Evolutionary conservation across 92 coral and sea anemone species (phyloP).

Genomic region (Ricordea florida): DNA sequence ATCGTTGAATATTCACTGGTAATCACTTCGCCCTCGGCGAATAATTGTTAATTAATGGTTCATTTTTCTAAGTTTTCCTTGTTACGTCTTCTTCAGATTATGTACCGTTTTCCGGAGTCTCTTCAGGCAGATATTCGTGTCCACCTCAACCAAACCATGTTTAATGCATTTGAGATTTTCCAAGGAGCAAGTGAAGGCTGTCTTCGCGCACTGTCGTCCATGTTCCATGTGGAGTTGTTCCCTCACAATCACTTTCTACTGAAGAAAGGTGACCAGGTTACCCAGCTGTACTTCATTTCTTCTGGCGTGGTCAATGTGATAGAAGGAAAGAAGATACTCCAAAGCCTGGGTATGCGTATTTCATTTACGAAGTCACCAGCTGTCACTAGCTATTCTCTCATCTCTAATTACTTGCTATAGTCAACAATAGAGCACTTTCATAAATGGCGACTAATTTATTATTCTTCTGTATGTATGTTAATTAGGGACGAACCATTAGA

Average conservation of each 20-base stretch:
- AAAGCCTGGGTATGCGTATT: constrained; percentile 1
- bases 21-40: too few species aligned
- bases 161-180: constrained; percentile 71
- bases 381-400: too few species aligned
- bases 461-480: too few species aligned
- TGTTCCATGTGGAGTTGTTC: constrained; percentile 67
- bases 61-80: too few species aligned
- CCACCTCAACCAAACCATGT: constrained; percentile 73
- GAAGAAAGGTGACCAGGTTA: constrained; percentile 93
- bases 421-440: too few species aligned
- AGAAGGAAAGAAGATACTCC: background rate
- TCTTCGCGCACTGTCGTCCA: constrained; percentile 83
- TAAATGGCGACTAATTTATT: too few species aligned
- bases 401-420: too few species aligned
- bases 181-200: constrained; percentile 83
- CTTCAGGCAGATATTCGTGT: constrained; percentile 94
- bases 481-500: too few species aligned
- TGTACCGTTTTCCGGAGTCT: constrained; percentile 90
- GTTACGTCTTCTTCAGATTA: constrained; percentile 80
- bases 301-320: constrained; percentile 83
- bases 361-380: background rate
- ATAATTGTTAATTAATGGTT: background rate
- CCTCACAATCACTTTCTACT: constrained; percentile 80
- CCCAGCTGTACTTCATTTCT: constrained; percentile 85
- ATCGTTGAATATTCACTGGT: too few species aligned